Base-by-base conservation (phyloP, 2,888 invertebrate genomes). In the Eupsilia transversa region DNA sequence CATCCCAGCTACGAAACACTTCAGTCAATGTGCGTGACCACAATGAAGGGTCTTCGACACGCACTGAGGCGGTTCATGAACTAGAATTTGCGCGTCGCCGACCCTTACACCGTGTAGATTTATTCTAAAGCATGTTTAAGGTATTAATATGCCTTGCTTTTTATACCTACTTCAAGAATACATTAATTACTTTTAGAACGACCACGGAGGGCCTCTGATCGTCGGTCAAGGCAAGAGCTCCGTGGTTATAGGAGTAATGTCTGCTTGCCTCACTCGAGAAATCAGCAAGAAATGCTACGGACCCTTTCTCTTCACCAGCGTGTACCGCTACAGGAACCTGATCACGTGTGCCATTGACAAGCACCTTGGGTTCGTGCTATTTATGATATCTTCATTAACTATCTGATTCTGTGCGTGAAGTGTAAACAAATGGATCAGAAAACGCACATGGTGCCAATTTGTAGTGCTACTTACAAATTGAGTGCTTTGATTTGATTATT, bases 181-280 rank as follows among this genome's bases (percentile, higher is more conserved):
- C 2, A 23, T 66, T 33, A 0, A 35, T 65, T 27, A 3, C 12
- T 67, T 66, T n/a, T 38, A 96, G 96, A 96, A 96, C 66, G 96
- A 96, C 74, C 96, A 96, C 80, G 96, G 96, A 0, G 96, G 96
- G 0, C 96, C 96, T 0, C 83, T 96, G 0, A 88, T 96, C 0
- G 89, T 92, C 0, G 96, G 95, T 0, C 91, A 92, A 43, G 95
- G 95, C 2, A 89, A 88, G 6, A 91, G 89, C 1, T 85, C 95
- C 0, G 73, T 92, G 0, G 93, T 95, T 0, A 86, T 95, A 0
- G 96, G 96, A 0, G 72, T 96, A 0, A 94, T 96, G 61, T 93
- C 95, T 0, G 96, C 96, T 0, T 94, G 93, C 66, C 91, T 92
- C 61, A 93, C 93, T 0, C 88, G 86, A 35, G 91, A 92, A 9